Conservation (phyloP, 2,797 vertebrate species). For the Gymnocypris eckloni region DNA sequence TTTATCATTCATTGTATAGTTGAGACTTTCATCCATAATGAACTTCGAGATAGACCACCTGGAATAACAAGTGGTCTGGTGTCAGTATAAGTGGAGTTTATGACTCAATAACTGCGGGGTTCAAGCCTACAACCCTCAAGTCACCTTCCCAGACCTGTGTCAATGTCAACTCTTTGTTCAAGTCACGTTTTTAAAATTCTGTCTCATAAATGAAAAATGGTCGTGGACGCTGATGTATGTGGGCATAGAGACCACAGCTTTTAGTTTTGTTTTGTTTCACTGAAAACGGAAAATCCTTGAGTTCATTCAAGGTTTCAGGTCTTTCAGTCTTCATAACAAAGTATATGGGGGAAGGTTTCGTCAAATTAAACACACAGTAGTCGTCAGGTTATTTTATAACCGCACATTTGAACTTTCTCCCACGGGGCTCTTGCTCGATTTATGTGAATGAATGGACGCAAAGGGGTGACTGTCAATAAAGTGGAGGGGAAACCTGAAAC, state of each 20-base stretch:
- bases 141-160: not conserved
- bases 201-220: slow-evolving; percentile 13
- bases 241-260: not conserved
- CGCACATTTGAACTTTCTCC: slow-evolving; percentile 49
- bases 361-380: slow-evolving; percentile 40
- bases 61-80: not conserved
- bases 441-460: slow-evolving; percentile 40
- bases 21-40: not conserved
- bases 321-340: slow-evolving; percentile 24
- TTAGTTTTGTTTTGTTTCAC: not conserved
- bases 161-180: slow-evolving; percentile 1
- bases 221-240: not conserved
- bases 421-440: slow-evolving; percentile 30
- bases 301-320: slow-evolving; percentile 43
- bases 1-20: not conserved
- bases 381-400: slow-evolving; percentile 39
- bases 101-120: not conserved
- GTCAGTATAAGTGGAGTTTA: not conserved
- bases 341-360: slow-evolving; percentile 31
- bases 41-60: not conserved
- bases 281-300: slow-evolving; percentile 13
- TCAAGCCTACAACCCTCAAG: not conserved
- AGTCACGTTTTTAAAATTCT: slow-evolving; percentile 3
- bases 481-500: slow-evolving; percentile 57
- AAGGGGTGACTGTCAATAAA: slow-evolving; percentile 38